These are phyloP conservation scores for Chaetodon trifasciatus DNA, from an alignment of 2,797 vertebrate genomes.

Conservation along the genomic window DNA sequence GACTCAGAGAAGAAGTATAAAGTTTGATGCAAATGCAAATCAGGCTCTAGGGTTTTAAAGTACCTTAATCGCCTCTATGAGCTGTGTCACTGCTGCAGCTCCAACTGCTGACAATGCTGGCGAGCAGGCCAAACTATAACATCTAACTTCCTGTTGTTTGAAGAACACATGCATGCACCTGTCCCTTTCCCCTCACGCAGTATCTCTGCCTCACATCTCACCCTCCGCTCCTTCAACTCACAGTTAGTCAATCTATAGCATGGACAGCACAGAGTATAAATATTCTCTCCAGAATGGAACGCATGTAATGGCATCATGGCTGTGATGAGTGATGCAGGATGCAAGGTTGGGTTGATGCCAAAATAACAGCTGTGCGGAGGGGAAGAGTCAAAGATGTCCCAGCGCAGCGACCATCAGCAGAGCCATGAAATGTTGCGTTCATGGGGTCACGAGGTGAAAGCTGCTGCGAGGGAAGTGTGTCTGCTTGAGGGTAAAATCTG, in stretches of 20 bases:
- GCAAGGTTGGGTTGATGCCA: constrained; percentile 40
- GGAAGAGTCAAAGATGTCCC: constrained; percentile 20
- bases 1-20: not conserved
- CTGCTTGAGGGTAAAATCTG: constrained; percentile 62
- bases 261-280: constrained; percentile 52
- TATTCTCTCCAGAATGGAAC: constrained; percentile 57
- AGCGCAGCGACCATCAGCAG: constrained; percentile 13
- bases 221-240: not conserved
- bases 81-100: not conserved
- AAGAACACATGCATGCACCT: not conserved
- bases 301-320: constrained; percentile 32
- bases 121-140: not conserved
- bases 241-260: not conserved
- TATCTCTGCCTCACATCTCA: not conserved
- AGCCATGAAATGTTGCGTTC: constrained; percentile 24
- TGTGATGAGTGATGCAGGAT: constrained; percentile 56
- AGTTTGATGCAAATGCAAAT: constrained; percentile 7
- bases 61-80: not conserved
- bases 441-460: constrained; percentile 60
- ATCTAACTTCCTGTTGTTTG: not conserved
- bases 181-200: not conserved
- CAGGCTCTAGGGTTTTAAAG: not conserved
- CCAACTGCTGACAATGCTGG: not conserved
- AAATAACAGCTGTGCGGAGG: constrained; percentile 43
- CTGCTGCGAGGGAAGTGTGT: constrained; percentile 49